Evolutionary conservation across 30 jellyfish, hydroid and myxozoan species (phyloP), one percentile per base, ranked within the genome.

Genomic region (Turritopsis rubra): DNA sequence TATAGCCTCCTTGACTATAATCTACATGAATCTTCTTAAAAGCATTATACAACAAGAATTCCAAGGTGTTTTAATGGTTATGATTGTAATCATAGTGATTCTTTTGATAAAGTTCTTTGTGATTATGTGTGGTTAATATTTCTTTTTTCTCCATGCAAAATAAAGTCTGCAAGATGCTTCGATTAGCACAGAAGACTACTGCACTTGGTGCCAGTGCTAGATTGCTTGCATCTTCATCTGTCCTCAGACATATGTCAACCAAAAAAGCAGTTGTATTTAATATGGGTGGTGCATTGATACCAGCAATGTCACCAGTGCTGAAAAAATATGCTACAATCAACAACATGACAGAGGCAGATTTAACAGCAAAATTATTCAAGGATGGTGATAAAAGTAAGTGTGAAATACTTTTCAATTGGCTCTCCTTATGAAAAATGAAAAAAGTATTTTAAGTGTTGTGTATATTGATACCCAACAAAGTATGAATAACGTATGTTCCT

Each of bases 231-330:
- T 28, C 87, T 13, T 80, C 87, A 0, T 0, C 77, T 26, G 22
- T 79, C 13, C 13, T 29, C 13, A 73, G 88, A 1, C 25, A n/a
- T 66, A 82, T 82, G 52, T 66, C 88, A 26, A 80, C 87, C 21
- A 80, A 80, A 65, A 82, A 82, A 66, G 88, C 88, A 21, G 88
- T 82, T 25, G 83, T 82, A 5, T 82, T 82, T 29, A 82, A 82
- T 28, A 28, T 82, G 72, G 54, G 72, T 66, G 88, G 88, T n/a
- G 41, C 88, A 17, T 1, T 82, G 68, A 16, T 82, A 19, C 88
- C 88, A 28, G 88, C 88, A 5, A 60, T 82, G 71, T 28, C 73
- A 1, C 88, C 87, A 7, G 88, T 82, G 16, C 52, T 82, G 54
- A 24, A 82, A 25, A 82, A 82, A 71, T 82, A 23, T 82, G 88